Evolutionary conservation across 1,140 invertebrate species (phyloP), one percentile per base, ranked within the genome.

Genomic region (Aricia agestis): DNA sequence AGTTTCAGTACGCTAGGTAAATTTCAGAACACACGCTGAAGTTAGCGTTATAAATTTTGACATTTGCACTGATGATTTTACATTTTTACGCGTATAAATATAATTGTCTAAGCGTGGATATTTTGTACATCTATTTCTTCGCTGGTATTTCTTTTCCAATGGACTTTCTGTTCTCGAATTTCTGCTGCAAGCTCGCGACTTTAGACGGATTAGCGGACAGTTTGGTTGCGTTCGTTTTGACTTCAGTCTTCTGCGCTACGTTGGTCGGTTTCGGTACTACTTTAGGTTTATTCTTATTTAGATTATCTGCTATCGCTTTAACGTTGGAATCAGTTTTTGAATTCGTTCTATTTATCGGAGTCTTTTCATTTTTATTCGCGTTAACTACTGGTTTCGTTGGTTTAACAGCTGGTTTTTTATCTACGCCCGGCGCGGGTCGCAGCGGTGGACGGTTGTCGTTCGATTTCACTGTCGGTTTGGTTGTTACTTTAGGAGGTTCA

Each of bases 111-210:
- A 52, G 13, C 10, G 45, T 11, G 45, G 11, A 3, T 52, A 52
- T 13, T 59, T 59, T 63, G 18, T 63, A 11, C 15, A 36, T 25
- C 71, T 81, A 90, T 82, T 91, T 88, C 79, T 92, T 90, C 18
- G 78, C 76, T 45, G 74, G 78, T 70, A 87, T 81, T 76, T 92
- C 86, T 83, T 89, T 87, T 15, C 85, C 86, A 67, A 89, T 67
- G 9, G 89, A 90, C 70, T 91, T 92, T 72, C 90, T 83, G 80
- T 92, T 92, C 81, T 96, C 95, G 79, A 96, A 96, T 82, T 95
- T 96, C 73, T 95, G 94, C 76, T 96, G 95, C 67, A 96, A 87
- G 36, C 94, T 95, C 1, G 95, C 95, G 36, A 96, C 95, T 76
- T 94, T 95, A 4, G 94, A 95, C 65, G 93, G 93, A 82, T 93